phyloP scores from a whole-genome alignment of 2,797 vertebrate species.

The Gymnoscopelus microlampas region DNA sequence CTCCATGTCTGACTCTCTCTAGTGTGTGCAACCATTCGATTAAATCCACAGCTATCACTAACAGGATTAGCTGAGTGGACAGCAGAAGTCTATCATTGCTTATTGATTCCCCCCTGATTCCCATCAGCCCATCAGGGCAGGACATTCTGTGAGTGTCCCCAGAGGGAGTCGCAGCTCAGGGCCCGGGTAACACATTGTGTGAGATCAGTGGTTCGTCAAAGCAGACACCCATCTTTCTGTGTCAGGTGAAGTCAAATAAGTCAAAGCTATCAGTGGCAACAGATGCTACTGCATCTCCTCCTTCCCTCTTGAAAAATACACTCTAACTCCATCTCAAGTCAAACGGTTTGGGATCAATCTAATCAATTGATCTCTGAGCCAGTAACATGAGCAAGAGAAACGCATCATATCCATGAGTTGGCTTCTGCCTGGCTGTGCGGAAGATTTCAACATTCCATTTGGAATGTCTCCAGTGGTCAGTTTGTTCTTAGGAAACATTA shows the following conservation, averaged over 20 bases:
- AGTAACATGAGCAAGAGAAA: slow-evolving; percentile 54
- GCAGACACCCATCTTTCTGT: slow-evolving; percentile 66
- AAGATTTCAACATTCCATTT: neutral
- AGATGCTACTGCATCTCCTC: slow-evolving; percentile 64
- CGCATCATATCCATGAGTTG: slow-evolving; percentile 2
- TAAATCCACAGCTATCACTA: slow-evolving; percentile 80
- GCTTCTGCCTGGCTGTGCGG: slow-evolving; percentile 7
- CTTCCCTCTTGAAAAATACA: slow-evolving; percentile 52
- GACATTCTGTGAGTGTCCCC: slow-evolving; percentile 71
- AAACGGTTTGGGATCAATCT: slow-evolving; percentile 65
- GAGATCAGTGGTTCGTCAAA: slow-evolving; percentile 63
- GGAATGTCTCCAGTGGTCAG: slow-evolving; percentile 11
- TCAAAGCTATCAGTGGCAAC: slow-evolving; percentile 80
- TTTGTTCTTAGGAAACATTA: slow-evolving; percentile 16
- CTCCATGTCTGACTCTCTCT: slow-evolving; percentile 41
- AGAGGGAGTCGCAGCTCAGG: slow-evolving; percentile 60
- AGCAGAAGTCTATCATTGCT: slow-evolving; percentile 83
- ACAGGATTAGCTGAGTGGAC: slow-evolving; percentile 81
- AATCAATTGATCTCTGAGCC: slow-evolving; percentile 71
- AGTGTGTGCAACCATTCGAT: slow-evolving; percentile 77
- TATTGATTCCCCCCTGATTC: slow-evolving; percentile 82
- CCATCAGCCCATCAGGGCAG: slow-evolving; percentile 77
- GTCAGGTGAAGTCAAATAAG: slow-evolving; percentile 79
- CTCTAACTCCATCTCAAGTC: slow-evolving; percentile 57
- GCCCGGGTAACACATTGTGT: slow-evolving; percentile 58